A percentile compares a stretch with the other conserved stretches of the same genome.
Evolutionary conservation across 1,140 invertebrate genomes (phyloP).

Genomic region (Neodiprion fabricii): DNA sequence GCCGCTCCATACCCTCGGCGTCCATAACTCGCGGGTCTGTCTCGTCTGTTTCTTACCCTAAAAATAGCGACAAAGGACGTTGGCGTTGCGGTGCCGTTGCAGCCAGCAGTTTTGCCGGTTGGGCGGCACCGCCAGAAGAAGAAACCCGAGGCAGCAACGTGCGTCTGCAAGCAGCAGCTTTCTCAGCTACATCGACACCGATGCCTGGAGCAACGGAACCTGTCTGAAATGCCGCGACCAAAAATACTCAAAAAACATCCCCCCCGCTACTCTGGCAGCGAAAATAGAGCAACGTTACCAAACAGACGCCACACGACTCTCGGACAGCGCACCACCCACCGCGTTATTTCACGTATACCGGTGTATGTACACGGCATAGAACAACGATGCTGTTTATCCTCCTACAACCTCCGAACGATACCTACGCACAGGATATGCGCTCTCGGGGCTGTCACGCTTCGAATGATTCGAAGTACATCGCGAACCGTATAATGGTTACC

Average conservation of each 20-base stretch:
- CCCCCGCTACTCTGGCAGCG: neutral
- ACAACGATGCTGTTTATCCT: too few relatives aligned
- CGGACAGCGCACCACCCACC: neutral
- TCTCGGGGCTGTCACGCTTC: too few relatives aligned
- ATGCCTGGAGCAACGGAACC: neutral
- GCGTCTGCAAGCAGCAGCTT: neutral
- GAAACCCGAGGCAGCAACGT: neutral
- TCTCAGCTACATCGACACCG: neutral
- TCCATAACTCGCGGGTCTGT: neutral
- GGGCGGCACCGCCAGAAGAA: neutral
- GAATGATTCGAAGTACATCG: too few relatives aligned
- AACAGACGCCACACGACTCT: constrained; percentile 1
- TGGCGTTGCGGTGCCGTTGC: neutral
- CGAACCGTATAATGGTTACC: too few relatives aligned
- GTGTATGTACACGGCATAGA: neutral
- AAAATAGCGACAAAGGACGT: constrained; percentile 7
- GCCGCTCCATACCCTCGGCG: neutral
- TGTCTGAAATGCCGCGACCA: neutral
- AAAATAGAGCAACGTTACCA: neutral
- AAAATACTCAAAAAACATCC: constrained; percentile 4
- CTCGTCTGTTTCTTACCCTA: constrained; percentile 4
- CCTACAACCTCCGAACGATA: too few relatives aligned
- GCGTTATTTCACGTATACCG: neutral
- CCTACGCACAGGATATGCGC: too few relatives aligned
- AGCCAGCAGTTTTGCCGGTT: neutral